phyloP scores from a whole-genome alignment of 2,888 invertebrate genomes.

The Erebia aethiops region DNA sequence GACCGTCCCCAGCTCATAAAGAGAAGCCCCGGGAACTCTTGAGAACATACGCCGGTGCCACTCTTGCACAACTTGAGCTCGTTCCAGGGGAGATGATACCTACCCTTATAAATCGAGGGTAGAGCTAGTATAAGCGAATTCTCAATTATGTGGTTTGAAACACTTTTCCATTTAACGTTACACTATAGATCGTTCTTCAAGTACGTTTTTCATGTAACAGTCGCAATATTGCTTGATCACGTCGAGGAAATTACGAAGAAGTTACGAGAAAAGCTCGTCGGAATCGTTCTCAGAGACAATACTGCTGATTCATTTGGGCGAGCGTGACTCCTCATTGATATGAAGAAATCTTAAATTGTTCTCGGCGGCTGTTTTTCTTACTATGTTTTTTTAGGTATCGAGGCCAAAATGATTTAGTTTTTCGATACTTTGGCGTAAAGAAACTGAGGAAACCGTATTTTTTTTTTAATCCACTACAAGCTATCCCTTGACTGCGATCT shows the following conservation, averaged over 20 bases:
- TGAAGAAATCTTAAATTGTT: constrained; percentile 18
- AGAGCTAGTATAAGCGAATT: too few relatives aligned
- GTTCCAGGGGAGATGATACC: too few relatives aligned
- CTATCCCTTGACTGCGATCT: too few relatives aligned
- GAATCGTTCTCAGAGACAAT: constrained; percentile 13
- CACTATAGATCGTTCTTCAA: background rate
- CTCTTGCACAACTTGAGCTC: too few relatives aligned
- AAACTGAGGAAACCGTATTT: background rate
- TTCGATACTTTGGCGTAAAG: background rate
- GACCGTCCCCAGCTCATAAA: too few relatives aligned
- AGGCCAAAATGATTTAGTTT: constrained; percentile 2
- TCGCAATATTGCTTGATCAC: constrained; percentile 24
- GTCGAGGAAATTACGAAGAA: constrained; percentile 16
- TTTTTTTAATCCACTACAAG: too few relatives aligned
- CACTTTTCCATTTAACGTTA: background rate
- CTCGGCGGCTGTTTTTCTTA: background rate
- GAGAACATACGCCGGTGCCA: too few relatives aligned
- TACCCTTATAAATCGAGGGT: too few relatives aligned
- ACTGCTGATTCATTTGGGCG: constrained; percentile 24
- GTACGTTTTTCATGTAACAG: constrained; percentile 4
- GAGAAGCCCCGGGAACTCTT: too few relatives aligned
- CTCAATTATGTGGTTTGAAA: background rate
- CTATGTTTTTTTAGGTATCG: constrained; percentile 10
- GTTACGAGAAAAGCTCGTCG: constrained; percentile 12
- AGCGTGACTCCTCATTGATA: constrained; percentile 23